Evolutionary conservation across 2,113 vertebrate species (phyloP).

Genomic region (Paramormyrops kingsleyae): DNA sequence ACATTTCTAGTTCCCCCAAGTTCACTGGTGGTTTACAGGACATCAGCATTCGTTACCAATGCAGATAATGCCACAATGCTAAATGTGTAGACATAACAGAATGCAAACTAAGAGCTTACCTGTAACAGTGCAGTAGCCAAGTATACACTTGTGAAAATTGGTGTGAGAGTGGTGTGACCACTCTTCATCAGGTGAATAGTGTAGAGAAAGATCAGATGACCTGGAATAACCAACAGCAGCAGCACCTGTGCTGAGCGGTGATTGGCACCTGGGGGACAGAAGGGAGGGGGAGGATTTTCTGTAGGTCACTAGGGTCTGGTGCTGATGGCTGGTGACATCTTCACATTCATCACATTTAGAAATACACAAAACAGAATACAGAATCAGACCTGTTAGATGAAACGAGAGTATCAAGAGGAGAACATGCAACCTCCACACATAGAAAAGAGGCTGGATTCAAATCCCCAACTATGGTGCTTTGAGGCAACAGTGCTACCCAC

Average conservation of each 20-base stretch:
- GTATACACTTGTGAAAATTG: conserved; percentile 83
- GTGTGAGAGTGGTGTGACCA: conserved; percentile 83
- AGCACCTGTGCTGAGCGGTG: conserved; percentile 94
- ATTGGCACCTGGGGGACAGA: conserved; percentile 72
- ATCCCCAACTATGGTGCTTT: neutral
- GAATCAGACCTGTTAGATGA: neutral
- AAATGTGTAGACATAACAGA: neutral
- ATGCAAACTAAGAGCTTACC: conserved; percentile 57
- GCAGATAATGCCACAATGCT: neutral
- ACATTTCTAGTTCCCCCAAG: neutral
- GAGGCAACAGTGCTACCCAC: neutral
- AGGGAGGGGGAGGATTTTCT: neutral
- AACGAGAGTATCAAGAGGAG: neutral
- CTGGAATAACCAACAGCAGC: conserved; percentile 80
- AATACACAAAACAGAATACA: neutral
- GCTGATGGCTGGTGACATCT: neutral
- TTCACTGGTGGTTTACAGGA: neutral
- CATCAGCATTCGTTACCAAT: neutral
- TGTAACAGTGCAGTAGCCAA: conserved; percentile 84
- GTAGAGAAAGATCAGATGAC: conserved; percentile 91
- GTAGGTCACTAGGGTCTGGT: neutral
- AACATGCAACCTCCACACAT: neutral
- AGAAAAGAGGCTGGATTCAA: neutral
- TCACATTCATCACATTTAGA: neutral
- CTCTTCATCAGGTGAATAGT: conserved; percentile 96